Conservation (phyloP, 2,113 vertebrate species). For the Saccopteryx bilineata region DNA sequence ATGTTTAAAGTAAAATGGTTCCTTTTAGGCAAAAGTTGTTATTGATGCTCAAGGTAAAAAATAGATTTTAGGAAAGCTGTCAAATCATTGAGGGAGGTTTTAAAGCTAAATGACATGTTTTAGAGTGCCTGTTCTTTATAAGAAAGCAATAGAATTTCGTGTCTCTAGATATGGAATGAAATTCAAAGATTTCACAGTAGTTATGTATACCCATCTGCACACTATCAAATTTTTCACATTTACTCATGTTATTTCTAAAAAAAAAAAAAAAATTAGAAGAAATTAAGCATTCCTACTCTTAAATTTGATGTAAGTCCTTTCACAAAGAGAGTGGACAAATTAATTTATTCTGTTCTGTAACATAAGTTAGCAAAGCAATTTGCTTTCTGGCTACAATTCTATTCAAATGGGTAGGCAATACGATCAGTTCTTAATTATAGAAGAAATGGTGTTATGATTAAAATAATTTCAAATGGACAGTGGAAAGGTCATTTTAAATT, state of each 20-base stretch:
- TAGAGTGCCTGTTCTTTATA: not conserved
- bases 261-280: not conserved
- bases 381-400: conserved; percentile 10
- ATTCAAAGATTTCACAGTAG: not conserved
- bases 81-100: not conserved
- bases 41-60: not conserved
- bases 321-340: not conserved
- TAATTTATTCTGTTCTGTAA: conserved; percentile 30
- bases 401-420: not conserved
- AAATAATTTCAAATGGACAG: conserved; percentile 60
- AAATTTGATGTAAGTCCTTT: conserved; percentile 6
- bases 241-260: conserved; percentile 3
- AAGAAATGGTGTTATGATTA: conserved; percentile 42
- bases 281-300: not conserved
- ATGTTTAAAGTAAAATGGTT: not conserved
- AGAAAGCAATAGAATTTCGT: not conserved
- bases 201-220: not conserved
- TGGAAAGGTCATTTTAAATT: conserved; percentile 53
- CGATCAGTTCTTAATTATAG: conserved; percentile 57
- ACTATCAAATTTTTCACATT: not conserved
- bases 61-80: not conserved
- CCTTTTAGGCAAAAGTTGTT: not conserved
- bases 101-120: conserved; percentile 17
- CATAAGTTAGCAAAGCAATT: conserved; percentile 27
- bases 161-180: not conserved